A percentile compares a stretch with the other conserved stretches of the same genome.
phyloP scores from a whole-genome alignment of 2,797 vertebrate genomes.

The Sitta carolinensis region DNA sequence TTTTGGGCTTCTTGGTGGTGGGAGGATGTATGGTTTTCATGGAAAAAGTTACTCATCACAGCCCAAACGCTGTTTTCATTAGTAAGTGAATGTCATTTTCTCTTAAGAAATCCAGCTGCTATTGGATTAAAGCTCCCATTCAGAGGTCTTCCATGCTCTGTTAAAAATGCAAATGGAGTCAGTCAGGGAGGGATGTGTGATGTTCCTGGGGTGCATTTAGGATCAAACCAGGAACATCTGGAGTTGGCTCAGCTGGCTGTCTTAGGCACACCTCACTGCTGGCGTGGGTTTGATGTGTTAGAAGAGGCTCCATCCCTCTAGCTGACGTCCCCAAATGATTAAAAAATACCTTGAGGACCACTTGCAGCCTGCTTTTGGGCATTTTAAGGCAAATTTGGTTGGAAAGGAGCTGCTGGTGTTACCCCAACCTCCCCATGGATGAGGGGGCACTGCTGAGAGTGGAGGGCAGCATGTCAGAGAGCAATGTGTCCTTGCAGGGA shows the following conservation, averaged over 20 bases:
- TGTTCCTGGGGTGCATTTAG: rapidly evolving
- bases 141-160: not conserved
- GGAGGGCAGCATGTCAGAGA: not conserved
- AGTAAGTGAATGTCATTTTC: not conserved
- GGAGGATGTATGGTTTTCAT: conserved; percentile 3
- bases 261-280: not conserved
- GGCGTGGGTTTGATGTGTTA: not conserved
- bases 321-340: not conserved
- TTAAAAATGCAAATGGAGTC: not conserved
- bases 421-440: rapidly evolving
- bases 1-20: not conserved
- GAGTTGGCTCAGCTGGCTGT: not conserved
- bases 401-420: not conserved
- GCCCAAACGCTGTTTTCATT: conserved; percentile 41
- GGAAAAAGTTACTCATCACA: conserved; percentile 41
- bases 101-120: conserved; percentile 40
- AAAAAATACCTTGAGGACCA: not conserved
- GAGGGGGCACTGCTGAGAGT: not conserved
- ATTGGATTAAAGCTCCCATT: conserved; percentile 16
- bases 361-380: rapidly evolving
- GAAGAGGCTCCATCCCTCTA: not conserved
- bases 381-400: not conserved
- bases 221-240: not conserved
- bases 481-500: not conserved
- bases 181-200: rapidly evolving